A percentile compares a stretch with the other conserved stretches of the same genome.
phyloP scores from a whole-genome alignment of 2,113 vertebrate genomes.

The Cygnus buccinator region DNA sequence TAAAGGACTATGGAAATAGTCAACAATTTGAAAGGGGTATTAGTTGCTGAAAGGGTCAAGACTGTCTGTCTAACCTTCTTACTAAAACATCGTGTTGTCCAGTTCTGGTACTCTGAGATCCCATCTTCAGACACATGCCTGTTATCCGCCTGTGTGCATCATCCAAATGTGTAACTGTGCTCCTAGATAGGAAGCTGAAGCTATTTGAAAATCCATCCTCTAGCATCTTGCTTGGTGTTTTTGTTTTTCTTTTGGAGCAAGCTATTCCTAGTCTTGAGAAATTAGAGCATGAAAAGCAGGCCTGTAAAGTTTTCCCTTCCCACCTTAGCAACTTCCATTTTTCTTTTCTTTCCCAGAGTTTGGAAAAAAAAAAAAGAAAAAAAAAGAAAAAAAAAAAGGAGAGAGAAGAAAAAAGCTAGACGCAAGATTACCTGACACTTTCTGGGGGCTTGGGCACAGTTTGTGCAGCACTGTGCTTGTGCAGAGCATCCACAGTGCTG shows the following conservation, averaged over 20 bases:
- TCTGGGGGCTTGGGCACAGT: neutral
- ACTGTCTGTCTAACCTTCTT: neutral
- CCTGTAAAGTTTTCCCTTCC: neutral
- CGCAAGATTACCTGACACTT: neutral
- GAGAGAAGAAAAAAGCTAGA: neutral
- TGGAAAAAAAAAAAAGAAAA: no score
- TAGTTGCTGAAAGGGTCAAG: neutral
- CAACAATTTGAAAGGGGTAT: neutral
- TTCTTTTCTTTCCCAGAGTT: neutral
- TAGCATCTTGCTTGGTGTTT: neutral
- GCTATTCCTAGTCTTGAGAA: neutral
- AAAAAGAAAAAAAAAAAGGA: no score
- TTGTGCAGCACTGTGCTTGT: neutral
- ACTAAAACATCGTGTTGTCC: neutral
- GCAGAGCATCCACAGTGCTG: fast-evolving
- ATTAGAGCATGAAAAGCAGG: neutral
- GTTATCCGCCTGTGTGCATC: neutral
- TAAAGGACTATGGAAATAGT: neutral
- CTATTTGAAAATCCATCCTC: neutral
- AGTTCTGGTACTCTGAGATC: neutral
- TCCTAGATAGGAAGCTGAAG: neutral
- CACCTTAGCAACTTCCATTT: neutral
- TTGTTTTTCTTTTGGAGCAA: neutral
- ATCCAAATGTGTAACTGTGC: neutral
- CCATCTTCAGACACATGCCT: neutral